Conservation (phyloP, 2,113 vertebrate species). For the Balaenoptera acutorostrata region DNA sequence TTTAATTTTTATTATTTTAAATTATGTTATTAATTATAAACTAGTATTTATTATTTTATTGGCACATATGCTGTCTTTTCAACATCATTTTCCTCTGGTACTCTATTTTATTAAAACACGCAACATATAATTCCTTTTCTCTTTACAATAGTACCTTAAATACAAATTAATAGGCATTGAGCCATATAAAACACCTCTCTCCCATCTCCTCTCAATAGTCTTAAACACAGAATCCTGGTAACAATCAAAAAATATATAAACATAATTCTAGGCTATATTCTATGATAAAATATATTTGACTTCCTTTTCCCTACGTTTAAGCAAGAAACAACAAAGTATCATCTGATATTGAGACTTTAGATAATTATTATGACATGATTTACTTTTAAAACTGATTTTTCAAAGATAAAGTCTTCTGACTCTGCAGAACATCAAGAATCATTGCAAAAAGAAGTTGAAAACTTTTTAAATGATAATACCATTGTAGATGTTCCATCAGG, state of each 20-base stretch:
- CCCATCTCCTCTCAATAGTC: not conserved
- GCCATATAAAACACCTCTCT: not conserved
- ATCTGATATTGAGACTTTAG: not conserved
- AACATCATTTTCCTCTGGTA: not conserved
- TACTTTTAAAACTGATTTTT: slow-evolving; percentile 18
- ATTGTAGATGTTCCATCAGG: not conserved
- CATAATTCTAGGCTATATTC: not conserved
- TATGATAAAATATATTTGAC: not conserved
- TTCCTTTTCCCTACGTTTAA: not conserved
- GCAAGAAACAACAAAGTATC: not conserved
- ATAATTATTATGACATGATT: not conserved
- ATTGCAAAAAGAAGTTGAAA: not conserved
- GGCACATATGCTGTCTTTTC: not conserved
- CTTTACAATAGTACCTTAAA: not conserved
- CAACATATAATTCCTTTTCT: not conserved
- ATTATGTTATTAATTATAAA: not conserved
- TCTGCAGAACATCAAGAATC: not conserved
- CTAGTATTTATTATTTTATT: not conserved
- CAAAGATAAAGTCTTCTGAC: not conserved
- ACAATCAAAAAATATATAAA: not conserved
- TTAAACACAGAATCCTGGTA: not conserved
- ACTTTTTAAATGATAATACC: not conserved
- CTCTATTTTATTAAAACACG: not conserved
- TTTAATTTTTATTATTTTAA: not conserved
- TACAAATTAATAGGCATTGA: not conserved